Conservation (phyloP, 2,113 vertebrate genomes). For the Barbus barbus region DNA sequence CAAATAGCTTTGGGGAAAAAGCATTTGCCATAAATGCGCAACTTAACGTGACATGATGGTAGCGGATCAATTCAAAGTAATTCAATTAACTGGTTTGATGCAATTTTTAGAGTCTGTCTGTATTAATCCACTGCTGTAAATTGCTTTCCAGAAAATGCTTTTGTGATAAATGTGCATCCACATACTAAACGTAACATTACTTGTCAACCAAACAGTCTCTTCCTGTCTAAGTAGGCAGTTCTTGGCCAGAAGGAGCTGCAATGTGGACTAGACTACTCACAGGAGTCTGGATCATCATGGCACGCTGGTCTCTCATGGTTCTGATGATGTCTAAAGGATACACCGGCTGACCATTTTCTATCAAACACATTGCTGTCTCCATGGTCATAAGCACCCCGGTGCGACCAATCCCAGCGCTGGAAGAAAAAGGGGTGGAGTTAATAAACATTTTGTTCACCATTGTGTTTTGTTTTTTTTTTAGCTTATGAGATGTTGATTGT, state of each 20-base stretch:
- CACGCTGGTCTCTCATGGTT: slow-evolving; percentile 75
- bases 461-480: background rate
- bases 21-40: background rate
- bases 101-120: background rate
- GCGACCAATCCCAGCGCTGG: slow-evolving; percentile 71
- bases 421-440: background rate
- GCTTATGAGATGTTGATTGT: background rate
- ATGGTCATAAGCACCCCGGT: slow-evolving; percentile 98
- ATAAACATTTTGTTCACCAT: background rate
- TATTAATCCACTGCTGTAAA: background rate
- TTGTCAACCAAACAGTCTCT: background rate
- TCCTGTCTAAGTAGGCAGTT: background rate
- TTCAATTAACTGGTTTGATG: background rate
- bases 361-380: slow-evolving; percentile 98
- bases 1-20: background rate
- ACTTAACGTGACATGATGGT: background rate
- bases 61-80: background rate
- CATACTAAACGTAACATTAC: background rate
- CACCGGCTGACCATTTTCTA: slow-evolving; percentile 94
- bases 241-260: background rate
- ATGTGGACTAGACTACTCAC: slow-evolving; percentile 36
- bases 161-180: background rate
- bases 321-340: slow-evolving; percentile 95
- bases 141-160: background rate
- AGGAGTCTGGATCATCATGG: slow-evolving; percentile 60